A percentile compares a stretch with the other conserved stretches of the same genome.
These are phyloP conservation scores for Cydia splendana DNA, from an alignment of 1,140 invertebrate genomes.

Conservation along the genomic window DNA sequence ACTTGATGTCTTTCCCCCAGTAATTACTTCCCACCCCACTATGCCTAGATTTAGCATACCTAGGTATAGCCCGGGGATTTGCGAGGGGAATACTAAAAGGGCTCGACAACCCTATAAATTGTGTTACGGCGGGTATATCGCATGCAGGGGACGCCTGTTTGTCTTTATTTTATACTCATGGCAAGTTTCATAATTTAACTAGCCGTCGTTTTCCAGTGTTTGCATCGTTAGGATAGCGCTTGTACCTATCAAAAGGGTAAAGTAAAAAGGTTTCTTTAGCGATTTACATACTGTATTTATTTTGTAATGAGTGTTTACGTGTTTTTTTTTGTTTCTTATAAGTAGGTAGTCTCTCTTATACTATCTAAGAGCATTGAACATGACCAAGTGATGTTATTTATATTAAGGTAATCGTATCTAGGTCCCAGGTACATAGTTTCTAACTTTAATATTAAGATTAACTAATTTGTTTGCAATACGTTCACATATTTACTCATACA, in stretches of 20 bases:
- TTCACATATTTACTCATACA: neutral
- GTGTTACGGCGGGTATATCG: conserved; percentile 62
- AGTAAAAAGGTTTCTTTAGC: neutral
- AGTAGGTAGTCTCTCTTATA: too few species aligned
- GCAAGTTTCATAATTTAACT: conserved; percentile 32
- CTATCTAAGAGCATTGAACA: too few species aligned
- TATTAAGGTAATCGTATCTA: too few species aligned
- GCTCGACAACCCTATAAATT: conserved; percentile 65
- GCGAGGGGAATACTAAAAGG: conserved; percentile 74
- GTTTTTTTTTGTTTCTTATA: too few species aligned
- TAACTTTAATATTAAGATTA: too few species aligned
- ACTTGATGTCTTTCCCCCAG: conserved; percentile 73
- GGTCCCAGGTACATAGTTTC: too few species aligned
- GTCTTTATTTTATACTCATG: conserved; percentile 24
- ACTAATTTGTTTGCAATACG: neutral
- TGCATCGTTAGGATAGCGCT: conserved; percentile 22
- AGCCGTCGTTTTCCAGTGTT: conserved; percentile 6
- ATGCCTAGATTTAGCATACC: conserved; percentile 64
- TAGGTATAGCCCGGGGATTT: conserved; percentile 72
- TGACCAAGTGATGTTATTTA: too few species aligned
- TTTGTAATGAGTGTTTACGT: neutral
- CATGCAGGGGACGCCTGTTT: conserved; percentile 48
- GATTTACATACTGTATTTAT: neutral
- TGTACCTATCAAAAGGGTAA: neutral
- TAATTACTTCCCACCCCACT: conserved; percentile 69